Evolutionary conservation across 2,113 vertebrate species (phyloP).

Genomic region (Craseonycteris thonglongyai): DNA sequence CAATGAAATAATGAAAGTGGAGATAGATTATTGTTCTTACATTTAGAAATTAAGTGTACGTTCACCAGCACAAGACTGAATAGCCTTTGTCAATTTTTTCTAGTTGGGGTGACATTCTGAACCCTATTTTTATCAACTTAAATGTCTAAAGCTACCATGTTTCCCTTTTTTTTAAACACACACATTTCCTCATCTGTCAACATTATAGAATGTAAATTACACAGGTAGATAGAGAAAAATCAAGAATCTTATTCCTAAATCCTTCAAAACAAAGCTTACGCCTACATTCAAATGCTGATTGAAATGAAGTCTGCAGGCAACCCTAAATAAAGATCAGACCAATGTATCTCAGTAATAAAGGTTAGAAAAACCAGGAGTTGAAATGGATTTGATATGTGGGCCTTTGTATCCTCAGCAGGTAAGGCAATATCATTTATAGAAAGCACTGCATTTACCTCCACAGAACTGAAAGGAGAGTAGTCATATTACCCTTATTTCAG

Average conservation of each 20-base stretch:
- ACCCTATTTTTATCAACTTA: not conserved
- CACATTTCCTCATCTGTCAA: conserved; percentile 27
- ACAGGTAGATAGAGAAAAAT: conserved; percentile 1
- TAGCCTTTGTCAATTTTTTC: not conserved
- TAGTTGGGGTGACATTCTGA: not conserved
- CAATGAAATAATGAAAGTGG: not conserved
- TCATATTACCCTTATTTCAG: not conserved
- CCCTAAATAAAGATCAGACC: not conserved
- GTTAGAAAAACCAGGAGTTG: not conserved
- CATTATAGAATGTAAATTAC: conserved; percentile 31
- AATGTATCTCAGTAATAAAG: not conserved
- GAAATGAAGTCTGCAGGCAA: conserved; percentile 21
- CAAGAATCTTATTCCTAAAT: not conserved
- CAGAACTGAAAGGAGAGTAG: not conserved
- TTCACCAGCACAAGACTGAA: not conserved
- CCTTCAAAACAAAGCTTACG: conserved; percentile 38
- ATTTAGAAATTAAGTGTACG: not conserved
- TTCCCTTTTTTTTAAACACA: not conserved
- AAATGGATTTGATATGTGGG: not conserved
- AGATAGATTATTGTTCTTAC: not conserved
- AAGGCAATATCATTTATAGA: not conserved
- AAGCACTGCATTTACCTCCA: not conserved
- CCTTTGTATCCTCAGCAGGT: not conserved
- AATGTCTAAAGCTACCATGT: not conserved
- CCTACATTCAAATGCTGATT: not conserved